A percentile compares a stretch with the other conserved stretches of the same genome.
phyloP scores from a whole-genome alignment of 2,888 invertebrate genomes.

The Ferdinandea cuprea region DNA sequence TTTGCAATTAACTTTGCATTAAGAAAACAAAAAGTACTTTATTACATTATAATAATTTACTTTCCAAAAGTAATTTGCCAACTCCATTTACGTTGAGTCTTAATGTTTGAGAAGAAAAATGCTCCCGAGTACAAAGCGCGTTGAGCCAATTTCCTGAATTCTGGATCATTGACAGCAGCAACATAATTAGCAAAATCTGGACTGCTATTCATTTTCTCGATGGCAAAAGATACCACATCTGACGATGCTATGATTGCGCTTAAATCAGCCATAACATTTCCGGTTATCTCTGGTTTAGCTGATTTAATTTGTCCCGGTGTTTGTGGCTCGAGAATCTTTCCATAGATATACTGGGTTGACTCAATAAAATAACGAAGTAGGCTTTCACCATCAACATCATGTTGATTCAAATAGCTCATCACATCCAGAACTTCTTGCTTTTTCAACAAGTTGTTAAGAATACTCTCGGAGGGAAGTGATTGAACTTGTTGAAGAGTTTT shows the following conservation, averaged over 20 bases:
- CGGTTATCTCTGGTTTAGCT: not conserved
- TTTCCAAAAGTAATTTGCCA: no score
- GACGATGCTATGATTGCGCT: not conserved
- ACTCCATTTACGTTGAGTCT: no score
- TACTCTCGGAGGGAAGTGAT: not conserved
- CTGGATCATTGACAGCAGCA: not conserved
- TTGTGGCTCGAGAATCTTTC: not conserved
- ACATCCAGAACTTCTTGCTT: not conserved
- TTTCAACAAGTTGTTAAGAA: not conserved
- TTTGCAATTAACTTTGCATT: no score
- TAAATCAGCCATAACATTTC: not conserved
- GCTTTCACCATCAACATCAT: not conserved
- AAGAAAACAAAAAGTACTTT: no score
- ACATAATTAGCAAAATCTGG: slow-evolving; percentile 3
- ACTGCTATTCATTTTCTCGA: not conserved
- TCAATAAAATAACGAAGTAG: not conserved
- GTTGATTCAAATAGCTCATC: not conserved
- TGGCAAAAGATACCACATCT: not conserved
- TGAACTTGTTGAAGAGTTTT: not conserved
- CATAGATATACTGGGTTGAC: not conserved
- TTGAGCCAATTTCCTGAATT: slow-evolving; percentile 2
- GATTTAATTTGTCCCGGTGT: not conserved
- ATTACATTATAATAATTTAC: no score
- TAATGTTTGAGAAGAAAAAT: not conserved
- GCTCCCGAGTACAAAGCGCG: not conserved